These are phyloP conservation scores for Scopus umbretta DNA, from an alignment of 2,113 vertebrate genomes.

Conservation along the genomic window DNA sequence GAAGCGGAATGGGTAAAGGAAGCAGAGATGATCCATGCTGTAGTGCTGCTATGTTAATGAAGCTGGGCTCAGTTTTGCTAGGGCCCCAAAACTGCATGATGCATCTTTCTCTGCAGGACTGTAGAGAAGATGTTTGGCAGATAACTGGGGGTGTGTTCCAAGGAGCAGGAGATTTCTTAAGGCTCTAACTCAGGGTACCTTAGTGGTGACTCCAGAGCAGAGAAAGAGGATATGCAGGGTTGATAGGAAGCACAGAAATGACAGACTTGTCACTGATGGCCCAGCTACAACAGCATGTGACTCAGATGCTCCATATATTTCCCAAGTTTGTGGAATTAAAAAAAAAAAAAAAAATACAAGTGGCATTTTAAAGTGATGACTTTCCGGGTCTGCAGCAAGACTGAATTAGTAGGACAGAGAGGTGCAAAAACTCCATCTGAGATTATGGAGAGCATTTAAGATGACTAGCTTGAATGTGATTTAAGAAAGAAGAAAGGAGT, in stretches of 20 bases:
- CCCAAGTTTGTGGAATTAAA: not conserved
- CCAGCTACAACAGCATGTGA: accelerated
- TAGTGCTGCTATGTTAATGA: not conserved
- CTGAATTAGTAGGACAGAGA: not conserved
- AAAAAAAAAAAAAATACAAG: not conserved
- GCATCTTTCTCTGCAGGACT: not conserved
- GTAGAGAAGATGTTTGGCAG: not conserved
- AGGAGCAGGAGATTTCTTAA: not conserved
- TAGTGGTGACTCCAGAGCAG: not conserved
- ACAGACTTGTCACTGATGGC: not conserved
- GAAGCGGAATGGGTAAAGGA: not conserved
- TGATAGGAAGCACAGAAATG: not conserved
- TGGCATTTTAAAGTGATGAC: not conserved
- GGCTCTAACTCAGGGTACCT: not conserved
- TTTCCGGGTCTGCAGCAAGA: not conserved
- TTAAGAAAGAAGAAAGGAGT: not conserved
- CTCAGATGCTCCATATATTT: not conserved
- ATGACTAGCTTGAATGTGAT: not conserved
- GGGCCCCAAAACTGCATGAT: not conserved
- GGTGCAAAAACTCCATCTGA: not conserved
- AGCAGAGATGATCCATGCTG: not conserved
- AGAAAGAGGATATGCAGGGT: not conserved
- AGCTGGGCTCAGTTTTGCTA: not conserved
- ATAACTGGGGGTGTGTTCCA: not conserved
- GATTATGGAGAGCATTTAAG: not conserved